phyloP scores from a whole-genome alignment of 1,140 invertebrate genomes.

The Drosophila ambigua region DNA sequence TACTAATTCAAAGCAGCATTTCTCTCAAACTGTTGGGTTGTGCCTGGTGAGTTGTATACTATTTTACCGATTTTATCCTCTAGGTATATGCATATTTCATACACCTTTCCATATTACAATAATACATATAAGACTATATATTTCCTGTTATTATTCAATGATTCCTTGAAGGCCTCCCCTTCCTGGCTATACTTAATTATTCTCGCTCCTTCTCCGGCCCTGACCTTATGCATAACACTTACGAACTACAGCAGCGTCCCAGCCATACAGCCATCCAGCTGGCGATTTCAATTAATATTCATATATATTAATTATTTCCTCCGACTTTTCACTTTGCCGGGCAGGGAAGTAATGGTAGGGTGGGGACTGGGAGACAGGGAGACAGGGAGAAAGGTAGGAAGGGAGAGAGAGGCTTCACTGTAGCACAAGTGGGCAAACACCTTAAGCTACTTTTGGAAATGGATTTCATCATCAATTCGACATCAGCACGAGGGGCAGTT shows the following conservation, averaged over 20 bases:
- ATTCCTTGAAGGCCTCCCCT: background rate
- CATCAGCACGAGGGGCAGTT: constrained; percentile 68
- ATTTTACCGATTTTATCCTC: constrained; percentile 35
- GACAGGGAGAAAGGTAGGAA: background rate
- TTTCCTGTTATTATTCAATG: constrained; percentile 43
- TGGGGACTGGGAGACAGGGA: background rate
- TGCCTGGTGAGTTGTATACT: constrained; percentile 2
- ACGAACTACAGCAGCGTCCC: constrained; percentile 10
- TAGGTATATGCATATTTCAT: constrained; percentile 13
- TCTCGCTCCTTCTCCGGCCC: background rate
- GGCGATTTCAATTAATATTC: constrained; percentile 30
- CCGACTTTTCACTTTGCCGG: constrained; percentile 5
- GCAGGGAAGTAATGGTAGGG: background rate
- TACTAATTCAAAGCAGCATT: too few species aligned
- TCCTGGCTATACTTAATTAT: constrained; percentile 6
- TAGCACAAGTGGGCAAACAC: constrained; percentile 43
- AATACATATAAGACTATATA: constrained; percentile 3
- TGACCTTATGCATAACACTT: constrained; percentile 24
- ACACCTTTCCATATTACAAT: constrained; percentile 11
- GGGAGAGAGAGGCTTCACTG: constrained; percentile 3
- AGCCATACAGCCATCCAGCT: constrained; percentile 15
- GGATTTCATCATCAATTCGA: constrained; percentile 81
- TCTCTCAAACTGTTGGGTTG: too few species aligned
- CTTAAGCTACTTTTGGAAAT: constrained; percentile 80
- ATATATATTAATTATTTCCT: constrained; percentile 44